Evolutionary conservation across 2,888 invertebrate species (phyloP), one percentile per base, ranked within the genome.

Genomic region (Notodonta ziczac): DNA sequence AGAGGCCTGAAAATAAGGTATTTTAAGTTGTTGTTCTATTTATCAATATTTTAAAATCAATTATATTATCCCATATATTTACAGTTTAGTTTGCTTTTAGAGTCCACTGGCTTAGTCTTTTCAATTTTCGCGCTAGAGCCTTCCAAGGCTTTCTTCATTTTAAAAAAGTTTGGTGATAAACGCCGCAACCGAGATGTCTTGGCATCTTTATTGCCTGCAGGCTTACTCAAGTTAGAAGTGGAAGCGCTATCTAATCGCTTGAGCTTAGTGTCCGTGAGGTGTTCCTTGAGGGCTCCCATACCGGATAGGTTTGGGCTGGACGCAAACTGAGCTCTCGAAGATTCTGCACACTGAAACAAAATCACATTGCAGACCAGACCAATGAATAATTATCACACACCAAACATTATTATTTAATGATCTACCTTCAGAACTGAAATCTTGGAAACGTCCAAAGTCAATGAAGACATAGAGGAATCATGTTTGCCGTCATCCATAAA

Each of bases 371-470:
- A 10, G 13, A 6, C 53, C 2, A n/a, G 5, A 13, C 13, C 13
- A 46, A 46, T 5, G 12, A n/a, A 46, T n/a, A 50, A 16, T n/a
- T n/a, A n/a, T n/a, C n/a, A n/a, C n/a, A 16, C 7, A 16, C 50
- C 0, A 9, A 46, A n/a, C 10, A 50, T 16, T 4, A 50, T n/a
- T n/a, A 16, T 16, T 9, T 40, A 5, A 8, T 40, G 2, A 12
- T 40, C 14, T 67, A 91, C 94, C 89, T 93, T 93, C 48, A 89
- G 61, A 58, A 89, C 63, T 13, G 93, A 90, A 78, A 94, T 94
- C 72, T 91, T 94, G 3, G 94, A 94, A 3, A 94, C 90, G 63
- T 94, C 93, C 67, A 93, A 78, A 2, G 80, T 83, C 6, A 90
- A 72, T 0, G 90, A 93, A 1, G 88, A 86, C 60, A 89, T 82